Percentiles rank a stretch among this genome's conserved stretches.
Conservation (phyloP, 2,113 vertebrate genomes). For the Caranx melampygus region DNA sequence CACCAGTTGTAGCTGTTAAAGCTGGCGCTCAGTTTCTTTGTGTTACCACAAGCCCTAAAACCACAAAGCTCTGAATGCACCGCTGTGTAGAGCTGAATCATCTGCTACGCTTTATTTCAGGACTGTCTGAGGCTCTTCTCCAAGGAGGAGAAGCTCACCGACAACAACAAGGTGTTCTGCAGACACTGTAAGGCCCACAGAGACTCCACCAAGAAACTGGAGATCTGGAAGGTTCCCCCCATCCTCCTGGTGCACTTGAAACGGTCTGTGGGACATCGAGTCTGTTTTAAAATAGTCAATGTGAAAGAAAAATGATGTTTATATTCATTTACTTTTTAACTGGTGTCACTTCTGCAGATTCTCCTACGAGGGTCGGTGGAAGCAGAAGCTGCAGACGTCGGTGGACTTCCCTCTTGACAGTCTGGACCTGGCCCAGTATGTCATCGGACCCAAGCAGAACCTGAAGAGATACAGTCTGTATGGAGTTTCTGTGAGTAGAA, state of each 20-base stretch:
- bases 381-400: slow-evolving; percentile 95
- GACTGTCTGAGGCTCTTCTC: slow-evolving; percentile 98
- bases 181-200: slow-evolving; percentile 95
- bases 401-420: slow-evolving; percentile 95
- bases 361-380: slow-evolving; percentile 97
- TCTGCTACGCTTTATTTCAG: slow-evolving; percentile 70
- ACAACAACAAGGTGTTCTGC: slow-evolving; percentile 97
- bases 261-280: slow-evolving; percentile 82
- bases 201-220: slow-evolving; percentile 97
- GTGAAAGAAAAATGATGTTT: background rate
- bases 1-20: too few relatives aligned
- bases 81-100: background rate
- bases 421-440: slow-evolving; percentile 94
- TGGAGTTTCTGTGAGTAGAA: slow-evolving; percentile 93
- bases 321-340: background rate
- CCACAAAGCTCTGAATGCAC: too few relatives aligned
- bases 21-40: too few relatives aligned
- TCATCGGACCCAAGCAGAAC: slow-evolving; percentile 93
- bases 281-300: background rate
- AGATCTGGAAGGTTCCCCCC: slow-evolving; percentile 98
- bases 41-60: too few relatives aligned
- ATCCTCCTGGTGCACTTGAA: slow-evolving; percentile 97
- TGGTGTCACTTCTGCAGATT: slow-evolving; percentile 83
- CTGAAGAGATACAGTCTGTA: slow-evolving; percentile 94
- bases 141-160: slow-evolving; percentile 96